Evolutionary conservation across 2,797 vertebrate species (phyloP), one percentile per base, ranked within the genome.

Genomic region (Triplophysa yarkandensis): DNA sequence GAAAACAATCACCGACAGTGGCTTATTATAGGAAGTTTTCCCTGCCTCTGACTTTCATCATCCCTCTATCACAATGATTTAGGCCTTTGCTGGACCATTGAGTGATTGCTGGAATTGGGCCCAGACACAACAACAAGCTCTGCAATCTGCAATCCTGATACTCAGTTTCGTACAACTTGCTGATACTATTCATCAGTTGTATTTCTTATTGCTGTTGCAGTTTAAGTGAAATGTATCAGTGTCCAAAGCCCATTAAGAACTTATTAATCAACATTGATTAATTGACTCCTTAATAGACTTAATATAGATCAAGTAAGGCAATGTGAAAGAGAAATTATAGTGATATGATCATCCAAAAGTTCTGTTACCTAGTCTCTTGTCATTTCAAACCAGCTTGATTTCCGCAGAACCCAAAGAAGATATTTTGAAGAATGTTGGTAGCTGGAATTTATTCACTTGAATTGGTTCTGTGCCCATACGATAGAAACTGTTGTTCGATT

Each of bases 71-170:
- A 74, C 63, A 27, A 17, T 66, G 72, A 74, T 74, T 74, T 52
- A 58, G 41, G 62, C 21, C 43, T 74, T 74, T 66, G 72, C 66
- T 74, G 64, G 63, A 46, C 72, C 54, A 60, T 60, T 74, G 63
- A 74, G 63, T 74, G 72, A 68, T 74, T 74, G 72, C 63, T 74
- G 64, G 63, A 74, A 46, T 60, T 21, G 41, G 57, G 63, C 63
- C 64, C 28, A 60, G 19, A 74, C 21, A 39, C 72, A 74, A 74
- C 66, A 25, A 74, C 52, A 67, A 16, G 63, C 54, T 30, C 17
- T 39, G 39, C 41, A 66, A 66, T 74, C 54, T 36, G 19, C 41
- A 30, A n/a, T 52, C 41, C 39, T 36, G 21, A 60, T 67, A 36
- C 63, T 39, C 65, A 60, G 41, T 58, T 67, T 46, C 19, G 36